Base-by-base conservation (phyloP, 2,888 invertebrate genomes). In the Drosophila fungiperda region DNA sequence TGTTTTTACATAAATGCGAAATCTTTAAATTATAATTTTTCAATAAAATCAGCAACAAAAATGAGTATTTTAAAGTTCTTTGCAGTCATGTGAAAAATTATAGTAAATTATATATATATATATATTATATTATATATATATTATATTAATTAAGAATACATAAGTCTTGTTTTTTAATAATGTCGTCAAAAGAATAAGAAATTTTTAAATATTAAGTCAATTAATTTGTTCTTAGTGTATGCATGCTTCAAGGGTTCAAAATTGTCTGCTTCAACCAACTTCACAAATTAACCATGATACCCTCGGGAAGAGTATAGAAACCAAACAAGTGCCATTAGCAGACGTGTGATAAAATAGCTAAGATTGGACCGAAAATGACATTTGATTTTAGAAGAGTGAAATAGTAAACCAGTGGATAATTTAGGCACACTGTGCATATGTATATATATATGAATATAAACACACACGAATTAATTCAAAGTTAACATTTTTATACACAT, bases 291-390 rank as follows among this genome's bases (percentile, higher is more conserved):
- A 23, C 23, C 11, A 11, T 6, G 15, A 15, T 55, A n/a, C n/a
- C 12, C 8, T n/a, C 26, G 17, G n/a, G 2, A 26, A 55, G 55
- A 3, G 36, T 55, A 38, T 38, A 8, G 40, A 68, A 38, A 57
- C 63, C 57, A 49, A 76, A 66, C 67, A 53, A 59, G 68, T 68
- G 60, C 32, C 68, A 74, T 74, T 68, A 62, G 40, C 40, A 53
- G 58, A 62, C 67, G 71, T 73, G 69, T 71, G 82, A 83, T 83
- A 87, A 89, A 62, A 63, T 55, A 64, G 38, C 68, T 57, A 58
- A 76, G 73, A 84, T 76, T 81, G 78, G 67, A 67, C 68, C 63
- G 53, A 64, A 57, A 49, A 35, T 33, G 57, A 50, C 66, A 53
- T 53, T 67, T 49, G 45, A 36, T 55, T 55, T 70, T 23, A 32